Evolutionary conservation across 2,797 vertebrate genomes (phyloP).

Genomic region (Miichthys miiuy): DNA sequence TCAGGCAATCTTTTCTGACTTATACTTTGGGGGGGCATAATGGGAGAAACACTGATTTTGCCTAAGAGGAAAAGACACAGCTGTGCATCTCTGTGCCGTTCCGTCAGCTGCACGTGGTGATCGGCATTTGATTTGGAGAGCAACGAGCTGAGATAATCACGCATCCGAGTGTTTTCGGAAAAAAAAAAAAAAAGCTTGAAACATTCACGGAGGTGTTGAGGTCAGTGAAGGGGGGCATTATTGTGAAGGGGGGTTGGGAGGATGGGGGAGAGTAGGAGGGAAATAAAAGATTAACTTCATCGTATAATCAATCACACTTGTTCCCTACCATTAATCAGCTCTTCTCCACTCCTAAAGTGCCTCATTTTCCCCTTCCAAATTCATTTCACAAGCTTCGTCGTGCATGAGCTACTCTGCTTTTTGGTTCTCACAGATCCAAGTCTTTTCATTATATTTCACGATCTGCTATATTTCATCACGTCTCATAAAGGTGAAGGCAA

Average conservation of each 20-base stretch:
- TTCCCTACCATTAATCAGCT: conserved; percentile 74
- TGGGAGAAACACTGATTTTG: conserved; percentile 51
- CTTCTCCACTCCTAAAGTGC: conserved; percentile 62
- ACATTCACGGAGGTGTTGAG: conserved; percentile 43
- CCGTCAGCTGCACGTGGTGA: conserved; percentile 43
- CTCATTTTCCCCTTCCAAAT: conserved; percentile 54
- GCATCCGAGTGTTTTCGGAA: conserved; percentile 32
- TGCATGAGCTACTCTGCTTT: conserved; percentile 52
- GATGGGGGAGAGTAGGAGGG: conserved; percentile 22
- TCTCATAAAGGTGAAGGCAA: conserved; percentile 51
- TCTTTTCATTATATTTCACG: conserved; percentile 60
- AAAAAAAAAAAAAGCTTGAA: conserved; percentile 20
- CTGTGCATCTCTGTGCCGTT: conserved; percentile 43
- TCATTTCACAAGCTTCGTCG: conserved; percentile 48
- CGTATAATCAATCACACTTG: conserved; percentile 72
- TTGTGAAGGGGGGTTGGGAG: conserved; percentile 28
- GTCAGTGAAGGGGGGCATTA: conserved; percentile 49
- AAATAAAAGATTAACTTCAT: conserved; percentile 72
- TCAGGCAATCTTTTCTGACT: conserved; percentile 12
- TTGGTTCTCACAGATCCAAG: conserved; percentile 48
- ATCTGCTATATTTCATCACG: conserved; percentile 64
- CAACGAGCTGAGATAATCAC: conserved; percentile 56
- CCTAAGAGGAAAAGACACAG: conserved; percentile 48
- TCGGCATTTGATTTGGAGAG: conserved; percentile 56
- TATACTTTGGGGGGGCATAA: conserved; percentile 21